Base-by-base conservation (phyloP, 2,797 vertebrate genomes). In the Pantherophis vulpinus region DNA sequence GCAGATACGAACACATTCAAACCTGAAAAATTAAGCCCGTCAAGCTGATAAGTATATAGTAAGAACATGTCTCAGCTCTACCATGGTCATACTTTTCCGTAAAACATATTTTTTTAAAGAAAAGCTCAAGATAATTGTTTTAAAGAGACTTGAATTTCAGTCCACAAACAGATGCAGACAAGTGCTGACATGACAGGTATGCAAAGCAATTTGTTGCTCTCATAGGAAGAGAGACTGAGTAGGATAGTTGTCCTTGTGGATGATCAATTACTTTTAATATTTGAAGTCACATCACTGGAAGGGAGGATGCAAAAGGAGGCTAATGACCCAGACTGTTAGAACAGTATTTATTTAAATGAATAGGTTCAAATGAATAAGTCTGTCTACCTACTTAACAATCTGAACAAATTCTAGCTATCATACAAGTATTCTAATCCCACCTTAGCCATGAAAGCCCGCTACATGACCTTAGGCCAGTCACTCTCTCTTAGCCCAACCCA, bases 141-240 rank as follows among this genome's bases (percentile, higher is more conserved):
- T 92, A 95, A 97, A 95, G 91, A 95, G 94, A 96, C 96, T 97
- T 97, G 95, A 95, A 94, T 95, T 96, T 95, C 93, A 92, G 91
- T 86, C 95, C n/a, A 0, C 90, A 70, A 97, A 94, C 94, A 97
- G 94, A 98, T 89, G 93, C 93, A 95, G 94, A 90, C 98, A 98
- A 97, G 97, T 96, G 95, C 91, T 88, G 96, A 97, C 97, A 97
- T 2, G 97, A 97, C 10, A 97, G 96, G 97, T 96, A 98, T 97
- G 97, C 25, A 12, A 94, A 92, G 86, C 93, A 93, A 95, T 92
- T 96, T 91, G 83, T 93, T 91, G 90, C 95, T 95, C 92, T 74
- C 58, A 18, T 90, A 96, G 94, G 94, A 96, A 96, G 96, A 54
- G 58, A 87, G 90, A 93, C 94, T 93, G 94, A 94, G 91, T 93